A percentile compares a stretch with the other conserved stretches of the same genome.
Conservation (phyloP, 2,797 vertebrate genomes). For the Danio albolineatus region DNA sequence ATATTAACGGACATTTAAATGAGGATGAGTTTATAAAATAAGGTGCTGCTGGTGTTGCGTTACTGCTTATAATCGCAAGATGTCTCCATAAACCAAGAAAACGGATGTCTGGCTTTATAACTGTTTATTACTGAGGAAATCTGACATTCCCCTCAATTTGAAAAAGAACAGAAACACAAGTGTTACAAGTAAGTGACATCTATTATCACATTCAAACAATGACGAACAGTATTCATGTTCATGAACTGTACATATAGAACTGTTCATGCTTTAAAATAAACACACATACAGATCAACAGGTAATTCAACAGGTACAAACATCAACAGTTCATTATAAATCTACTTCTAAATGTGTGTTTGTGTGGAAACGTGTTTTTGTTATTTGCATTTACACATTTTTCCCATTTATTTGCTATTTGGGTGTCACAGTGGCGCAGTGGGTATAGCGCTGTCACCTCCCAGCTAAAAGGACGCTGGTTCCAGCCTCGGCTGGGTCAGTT, state of each 20-base stretch:
- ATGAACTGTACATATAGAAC: too few species aligned
- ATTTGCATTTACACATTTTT: conserved; percentile 12
- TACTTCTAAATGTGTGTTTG: too few species aligned
- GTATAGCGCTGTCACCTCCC: too few species aligned
- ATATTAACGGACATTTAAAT: not conserved
- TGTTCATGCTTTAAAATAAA: too few species aligned
- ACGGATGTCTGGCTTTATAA: not conserved
- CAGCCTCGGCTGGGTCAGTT: too few species aligned
- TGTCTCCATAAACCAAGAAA: conserved; percentile 28
- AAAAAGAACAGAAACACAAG: not conserved
- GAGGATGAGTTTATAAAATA: not conserved
- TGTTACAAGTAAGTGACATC: not conserved
- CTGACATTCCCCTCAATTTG: not conserved
- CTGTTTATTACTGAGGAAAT: conserved; percentile 6
- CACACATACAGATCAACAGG: too few species aligned
- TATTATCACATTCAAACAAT: not conserved
- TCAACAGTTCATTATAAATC: too few species aligned
- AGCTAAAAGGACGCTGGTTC: too few species aligned
- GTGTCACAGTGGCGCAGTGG: too few species aligned
- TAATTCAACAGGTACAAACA: too few species aligned
- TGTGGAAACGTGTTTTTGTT: not conserved
- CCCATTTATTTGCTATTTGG: not conserved
- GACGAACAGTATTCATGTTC: too few species aligned
- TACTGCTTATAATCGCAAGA: conserved; percentile 21
- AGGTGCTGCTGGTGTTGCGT: not conserved